These are phyloP conservation scores for Cosmia trapezina DNA, from an alignment of 2,888 invertebrate genomes.

Conservation along the genomic window DNA sequence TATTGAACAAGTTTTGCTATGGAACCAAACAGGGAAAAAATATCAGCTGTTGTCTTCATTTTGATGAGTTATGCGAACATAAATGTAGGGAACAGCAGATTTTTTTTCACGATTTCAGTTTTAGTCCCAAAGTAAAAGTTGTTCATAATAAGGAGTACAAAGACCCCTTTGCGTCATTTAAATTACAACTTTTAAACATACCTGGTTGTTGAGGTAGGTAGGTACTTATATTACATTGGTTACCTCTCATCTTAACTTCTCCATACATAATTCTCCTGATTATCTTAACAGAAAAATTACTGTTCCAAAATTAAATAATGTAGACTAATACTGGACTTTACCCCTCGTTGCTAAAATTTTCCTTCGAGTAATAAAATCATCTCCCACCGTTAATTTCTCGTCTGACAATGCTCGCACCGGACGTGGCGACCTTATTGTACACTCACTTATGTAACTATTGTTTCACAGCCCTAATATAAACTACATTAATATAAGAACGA, in stretches of 20 bases:
- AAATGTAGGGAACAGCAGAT: too few species aligned
- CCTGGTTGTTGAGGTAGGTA: neutral
- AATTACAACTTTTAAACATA: neutral
- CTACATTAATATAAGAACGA: slow-evolving; percentile 12
- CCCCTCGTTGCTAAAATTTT: slow-evolving; percentile 25
- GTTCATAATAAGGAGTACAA: too few species aligned
- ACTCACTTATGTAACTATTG: slow-evolving; percentile 75
- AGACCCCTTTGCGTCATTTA: too few species aligned
- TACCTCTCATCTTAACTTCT: neutral
- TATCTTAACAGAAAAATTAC: neutral
- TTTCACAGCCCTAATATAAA: slow-evolving; percentile 61
- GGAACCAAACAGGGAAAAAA: too few species aligned
- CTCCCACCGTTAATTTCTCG: slow-evolving; percentile 67
- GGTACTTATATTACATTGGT: neutral
- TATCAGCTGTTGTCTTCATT: too few species aligned
- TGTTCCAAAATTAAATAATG: neutral
- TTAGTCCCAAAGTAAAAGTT: too few species aligned
- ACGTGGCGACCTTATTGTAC: slow-evolving; percentile 79
- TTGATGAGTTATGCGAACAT: too few species aligned
- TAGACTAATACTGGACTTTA: slow-evolving; percentile 1
- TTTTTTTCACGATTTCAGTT: too few species aligned
- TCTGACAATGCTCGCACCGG: slow-evolving; percentile 68
- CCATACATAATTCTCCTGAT: neutral
- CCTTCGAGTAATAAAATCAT: slow-evolving; percentile 63
- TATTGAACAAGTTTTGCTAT: too few species aligned